Conservation (phyloP, 2,888 invertebrate genomes). For the Amphipoea oculea region DNA sequence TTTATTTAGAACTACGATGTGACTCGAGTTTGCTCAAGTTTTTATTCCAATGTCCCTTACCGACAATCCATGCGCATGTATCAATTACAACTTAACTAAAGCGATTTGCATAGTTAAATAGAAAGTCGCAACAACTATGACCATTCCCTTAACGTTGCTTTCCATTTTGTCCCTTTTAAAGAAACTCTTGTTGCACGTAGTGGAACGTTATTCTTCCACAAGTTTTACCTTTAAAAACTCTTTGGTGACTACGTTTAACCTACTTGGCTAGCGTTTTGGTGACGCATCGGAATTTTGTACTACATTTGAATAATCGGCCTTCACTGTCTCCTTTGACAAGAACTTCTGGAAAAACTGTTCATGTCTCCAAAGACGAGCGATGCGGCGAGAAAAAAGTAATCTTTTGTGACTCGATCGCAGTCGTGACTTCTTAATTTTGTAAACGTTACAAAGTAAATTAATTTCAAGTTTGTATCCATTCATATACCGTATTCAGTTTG, state of each 20-base stretch:
- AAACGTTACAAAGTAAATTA: conserved; percentile 53
- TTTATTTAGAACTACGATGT: conserved; percentile 57
- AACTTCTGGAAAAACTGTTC: conserved; percentile 77
- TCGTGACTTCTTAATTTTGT: conserved; percentile 66
- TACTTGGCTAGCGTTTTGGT: conserved; percentile 79
- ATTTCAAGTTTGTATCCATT: conserved; percentile 51
- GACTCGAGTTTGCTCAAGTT: conserved; percentile 25
- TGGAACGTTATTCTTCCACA: conserved; percentile 71
- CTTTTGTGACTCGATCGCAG: conserved; percentile 60
- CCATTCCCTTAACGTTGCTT: conserved; percentile 75
- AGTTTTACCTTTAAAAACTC: conserved; percentile 76
- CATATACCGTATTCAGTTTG: conserved; percentile 38
- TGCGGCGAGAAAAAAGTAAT: conserved; percentile 64
- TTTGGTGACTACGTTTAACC: conserved; percentile 81
- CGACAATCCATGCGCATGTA: conserved; percentile 42
- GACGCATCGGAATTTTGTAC: conserved; percentile 84
- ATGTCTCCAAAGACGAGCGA: conserved; percentile 57
- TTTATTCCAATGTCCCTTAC: conserved; percentile 49
- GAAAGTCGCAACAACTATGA: conserved; percentile 56
- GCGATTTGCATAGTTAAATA: conserved; percentile 64
- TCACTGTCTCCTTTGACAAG: conserved; percentile 75
- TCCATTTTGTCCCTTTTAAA: conserved; percentile 77
- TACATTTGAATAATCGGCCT: conserved; percentile 83
- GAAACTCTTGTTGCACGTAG: conserved; percentile 73
- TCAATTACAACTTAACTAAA: conserved; percentile 64